phyloP scores from a whole-genome alignment of 2,113 vertebrate genomes.

The Bostrychus sinensis region DNA sequence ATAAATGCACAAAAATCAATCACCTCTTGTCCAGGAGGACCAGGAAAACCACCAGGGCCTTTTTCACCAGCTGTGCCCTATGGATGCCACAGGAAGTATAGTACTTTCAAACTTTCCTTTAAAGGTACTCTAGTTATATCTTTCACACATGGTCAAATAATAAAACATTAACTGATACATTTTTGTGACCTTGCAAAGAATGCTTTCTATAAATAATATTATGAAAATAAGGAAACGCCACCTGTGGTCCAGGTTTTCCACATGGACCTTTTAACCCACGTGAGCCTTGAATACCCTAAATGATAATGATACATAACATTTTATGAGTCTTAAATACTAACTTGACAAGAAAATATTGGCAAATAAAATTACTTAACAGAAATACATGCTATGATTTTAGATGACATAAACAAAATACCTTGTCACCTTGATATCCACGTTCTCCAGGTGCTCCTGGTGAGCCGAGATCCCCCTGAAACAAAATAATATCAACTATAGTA shows the following conservation, averaged over 20 bases:
- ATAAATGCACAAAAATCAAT: background rate
- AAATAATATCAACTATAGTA: background rate
- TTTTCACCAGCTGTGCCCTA: slow-evolving; percentile 90
- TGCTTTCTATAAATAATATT: too few relatives aligned
- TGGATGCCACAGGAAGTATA: slow-evolving; percentile 23
- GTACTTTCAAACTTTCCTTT: background rate
- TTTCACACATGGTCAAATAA: too few relatives aligned
- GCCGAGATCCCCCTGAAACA: slow-evolving; percentile 88
- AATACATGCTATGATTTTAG: background rate
- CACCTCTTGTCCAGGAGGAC: slow-evolving; percentile 91
- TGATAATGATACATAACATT: slow-evolving; percentile 37
- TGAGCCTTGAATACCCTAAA: slow-evolving; percentile 87
- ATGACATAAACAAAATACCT: slow-evolving; percentile 77
- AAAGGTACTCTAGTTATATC: too few relatives aligned
- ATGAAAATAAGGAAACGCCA: slow-evolving; percentile 58
- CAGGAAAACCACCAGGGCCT: slow-evolving; percentile 85
- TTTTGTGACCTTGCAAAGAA: too few relatives aligned
- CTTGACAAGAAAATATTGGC: too few relatives aligned
- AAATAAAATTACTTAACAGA: background rate
- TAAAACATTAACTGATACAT: background rate
- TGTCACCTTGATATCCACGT: slow-evolving; percentile 94
- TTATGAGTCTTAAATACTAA: too few relatives aligned
- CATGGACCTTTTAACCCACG: slow-evolving; percentile 85
- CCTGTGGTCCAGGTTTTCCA: slow-evolving; percentile 88
- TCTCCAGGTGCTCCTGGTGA: slow-evolving; percentile 90